Evolutionary conservation across 2,888 invertebrate species (phyloP), one percentile per base, ranked within the genome.

Genomic region (Athripsodes cinereus): DNA sequence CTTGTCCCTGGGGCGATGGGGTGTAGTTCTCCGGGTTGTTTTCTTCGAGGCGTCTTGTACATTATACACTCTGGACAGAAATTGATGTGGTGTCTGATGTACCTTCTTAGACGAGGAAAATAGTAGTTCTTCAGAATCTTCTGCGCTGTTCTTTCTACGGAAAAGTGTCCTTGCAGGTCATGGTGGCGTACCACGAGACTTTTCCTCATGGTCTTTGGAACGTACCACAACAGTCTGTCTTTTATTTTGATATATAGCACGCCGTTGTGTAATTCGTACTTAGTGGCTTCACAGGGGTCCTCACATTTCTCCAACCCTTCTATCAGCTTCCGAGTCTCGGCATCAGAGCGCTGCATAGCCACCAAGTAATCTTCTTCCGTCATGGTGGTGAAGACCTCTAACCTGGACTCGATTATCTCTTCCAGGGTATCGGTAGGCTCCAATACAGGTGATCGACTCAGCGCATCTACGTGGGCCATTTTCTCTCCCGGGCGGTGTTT

Each of bases 391-490:
- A 46, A 46, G 18, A 46, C 16, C 18, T 46, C n/a, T n/a, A n/a
- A n/a, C n/a, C n/a, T n/a, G n/a, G n/a, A n/a, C n/a, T n/a, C n/a
- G n/a, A n/a, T n/a, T n/a, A n/a, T n/a, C n/a, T n/a, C n/a, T n/a
- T n/a, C n/a, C n/a, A n/a, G n/a, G n/a, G n/a, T n/a, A n/a, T 46
- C 46, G 46, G 46, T 16, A 16, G 46, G 46, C 18, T 46, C 46
- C 6, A 6, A 11, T 13, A 46, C 46, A 5, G 46, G 46, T 8
- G 46, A 11, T 13, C 46, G 13, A 46, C 46, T 46, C 46, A 46
- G 16, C 6, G 46, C 46, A 46, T 46, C 46, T 16, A 46, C 46
- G 46, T 46, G 46, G n/a, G 46, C 46, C 46, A n/a, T n/a, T n/a
- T n/a, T n/a, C n/a, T n/a, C n/a, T n/a, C n/a, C n/a, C n/a, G n/a